phyloP scores from a whole-genome alignment of 2,888 invertebrate genomes.

The Nowickia ferox region DNA sequence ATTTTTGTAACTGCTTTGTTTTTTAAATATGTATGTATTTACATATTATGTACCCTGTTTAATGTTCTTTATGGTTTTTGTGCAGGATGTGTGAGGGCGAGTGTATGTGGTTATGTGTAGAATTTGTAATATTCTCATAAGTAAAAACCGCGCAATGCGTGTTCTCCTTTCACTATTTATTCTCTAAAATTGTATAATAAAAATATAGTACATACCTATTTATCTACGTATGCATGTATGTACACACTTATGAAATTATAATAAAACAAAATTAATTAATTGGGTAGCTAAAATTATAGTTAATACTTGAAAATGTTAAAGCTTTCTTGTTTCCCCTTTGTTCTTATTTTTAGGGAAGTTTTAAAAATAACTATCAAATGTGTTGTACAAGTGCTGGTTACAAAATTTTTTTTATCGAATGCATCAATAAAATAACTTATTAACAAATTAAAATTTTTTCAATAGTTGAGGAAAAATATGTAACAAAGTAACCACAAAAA shows the following conservation, averaged over 20 bases:
- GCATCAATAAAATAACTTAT: neutral
- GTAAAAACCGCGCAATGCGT: constrained; percentile 58
- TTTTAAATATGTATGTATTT: too few relatives aligned
- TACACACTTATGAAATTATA: neutral
- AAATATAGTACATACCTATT: neutral
- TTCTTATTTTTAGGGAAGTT: too few relatives aligned
- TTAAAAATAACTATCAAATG: neutral
- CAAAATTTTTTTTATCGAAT: neutral
- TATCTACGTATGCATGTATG: neutral
- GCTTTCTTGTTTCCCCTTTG: neutral
- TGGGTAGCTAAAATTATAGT: constrained; percentile 4
- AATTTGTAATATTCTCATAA: constrained; percentile 53
- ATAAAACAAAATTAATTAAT: constrained; percentile 9
- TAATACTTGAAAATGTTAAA: neutral
- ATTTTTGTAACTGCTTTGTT: constrained; percentile 52
- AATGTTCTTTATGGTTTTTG: constrained; percentile 56
- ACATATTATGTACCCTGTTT: constrained; percentile 12
- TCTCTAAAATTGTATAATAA: constrained; percentile 12
- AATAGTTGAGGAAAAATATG: constrained; percentile 18
- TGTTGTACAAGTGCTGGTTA: neutral
- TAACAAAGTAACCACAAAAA: constrained; percentile 23
- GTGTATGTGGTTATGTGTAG: constrained; percentile 18
- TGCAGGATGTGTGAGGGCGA: constrained; percentile 42
- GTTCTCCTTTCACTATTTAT: constrained; percentile 51
- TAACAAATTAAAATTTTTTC: neutral